phyloP scores from a whole-genome alignment of 2,113 vertebrate species.

The Ondatra zibethicus region DNA sequence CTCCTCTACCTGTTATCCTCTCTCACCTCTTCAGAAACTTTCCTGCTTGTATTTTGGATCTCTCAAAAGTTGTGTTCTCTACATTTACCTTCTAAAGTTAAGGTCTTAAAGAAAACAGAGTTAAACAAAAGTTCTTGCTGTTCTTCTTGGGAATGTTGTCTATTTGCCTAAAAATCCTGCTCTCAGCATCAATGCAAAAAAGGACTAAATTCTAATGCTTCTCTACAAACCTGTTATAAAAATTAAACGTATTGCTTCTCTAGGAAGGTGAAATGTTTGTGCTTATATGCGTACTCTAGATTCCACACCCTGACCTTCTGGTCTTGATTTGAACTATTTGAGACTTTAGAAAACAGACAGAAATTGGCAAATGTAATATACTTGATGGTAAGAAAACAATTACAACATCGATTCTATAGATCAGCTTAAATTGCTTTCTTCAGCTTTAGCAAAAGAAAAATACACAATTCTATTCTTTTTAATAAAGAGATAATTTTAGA shows the following conservation, averaged over 20 bases:
- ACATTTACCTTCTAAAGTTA: conserved; percentile 18
- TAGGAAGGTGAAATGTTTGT: neutral
- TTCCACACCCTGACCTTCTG: neutral
- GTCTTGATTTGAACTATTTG: neutral
- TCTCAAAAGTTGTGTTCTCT: neutral
- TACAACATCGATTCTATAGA: neutral
- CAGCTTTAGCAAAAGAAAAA: neutral
- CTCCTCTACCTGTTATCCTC: neutral
- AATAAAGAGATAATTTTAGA: neutral
- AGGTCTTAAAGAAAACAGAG: conserved; percentile 29
- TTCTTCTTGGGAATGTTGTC: neutral
- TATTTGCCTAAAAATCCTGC: neutral
- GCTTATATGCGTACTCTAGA: neutral
- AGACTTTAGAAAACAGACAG: neutral
- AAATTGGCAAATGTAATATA: neutral
- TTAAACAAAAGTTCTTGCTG: neutral
- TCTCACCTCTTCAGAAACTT: neutral
- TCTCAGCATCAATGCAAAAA: neutral
- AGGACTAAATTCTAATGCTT: neutral
- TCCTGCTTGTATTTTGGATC: neutral
- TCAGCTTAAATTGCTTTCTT: conserved; percentile 34
- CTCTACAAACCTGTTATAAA: neutral
- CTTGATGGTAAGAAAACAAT: conserved; percentile 10
- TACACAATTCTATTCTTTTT: neutral
- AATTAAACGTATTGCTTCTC: neutral